Conservation (phyloP, 2,797 vertebrate genomes). For the Pyrocephalus nanus region DNA sequence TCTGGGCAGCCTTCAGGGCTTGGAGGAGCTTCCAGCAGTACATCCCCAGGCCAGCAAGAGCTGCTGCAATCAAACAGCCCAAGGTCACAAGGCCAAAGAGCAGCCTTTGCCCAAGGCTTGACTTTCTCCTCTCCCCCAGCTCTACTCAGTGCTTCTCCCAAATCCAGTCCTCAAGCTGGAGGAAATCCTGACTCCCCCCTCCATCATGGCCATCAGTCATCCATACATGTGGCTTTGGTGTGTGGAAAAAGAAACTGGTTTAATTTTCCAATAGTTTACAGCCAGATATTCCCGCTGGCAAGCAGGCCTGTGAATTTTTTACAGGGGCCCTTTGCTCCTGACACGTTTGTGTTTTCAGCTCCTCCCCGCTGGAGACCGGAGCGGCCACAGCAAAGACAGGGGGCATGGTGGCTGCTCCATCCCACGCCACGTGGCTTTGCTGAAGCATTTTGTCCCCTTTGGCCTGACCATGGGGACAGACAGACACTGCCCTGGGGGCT, state of each 20-base stretch:
- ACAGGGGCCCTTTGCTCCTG: background rate
- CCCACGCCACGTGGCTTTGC: rapidly evolving
- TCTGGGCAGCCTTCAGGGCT: background rate
- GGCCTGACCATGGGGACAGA: background rate
- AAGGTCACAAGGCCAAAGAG: background rate
- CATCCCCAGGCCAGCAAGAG: background rate
- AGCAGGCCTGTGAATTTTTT: background rate
- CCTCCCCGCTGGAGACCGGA: background rate
- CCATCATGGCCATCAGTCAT: conserved; percentile 14
- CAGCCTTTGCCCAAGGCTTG: background rate
- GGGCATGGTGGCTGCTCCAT: background rate
- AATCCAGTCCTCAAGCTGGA: background rate
- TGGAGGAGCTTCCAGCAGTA: background rate
- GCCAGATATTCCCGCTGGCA: conserved; percentile 42
- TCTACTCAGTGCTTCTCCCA: background rate
- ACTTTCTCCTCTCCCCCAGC: background rate
- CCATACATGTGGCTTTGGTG: background rate
- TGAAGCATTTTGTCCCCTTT: background rate
- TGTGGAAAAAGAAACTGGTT: conserved; percentile 12
- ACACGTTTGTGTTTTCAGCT: background rate
- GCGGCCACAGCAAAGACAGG: rapidly evolving
- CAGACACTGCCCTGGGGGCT: rapidly evolving
- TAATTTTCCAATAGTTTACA: conserved; percentile 30
- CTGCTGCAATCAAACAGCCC: background rate
- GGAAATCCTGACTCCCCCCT: conserved; percentile 40